Evolutionary conservation across 2,113 vertebrate species (phyloP), one percentile per base, ranked within the genome.

Genomic region (Dunckerocampus dactyliophorus): DNA sequence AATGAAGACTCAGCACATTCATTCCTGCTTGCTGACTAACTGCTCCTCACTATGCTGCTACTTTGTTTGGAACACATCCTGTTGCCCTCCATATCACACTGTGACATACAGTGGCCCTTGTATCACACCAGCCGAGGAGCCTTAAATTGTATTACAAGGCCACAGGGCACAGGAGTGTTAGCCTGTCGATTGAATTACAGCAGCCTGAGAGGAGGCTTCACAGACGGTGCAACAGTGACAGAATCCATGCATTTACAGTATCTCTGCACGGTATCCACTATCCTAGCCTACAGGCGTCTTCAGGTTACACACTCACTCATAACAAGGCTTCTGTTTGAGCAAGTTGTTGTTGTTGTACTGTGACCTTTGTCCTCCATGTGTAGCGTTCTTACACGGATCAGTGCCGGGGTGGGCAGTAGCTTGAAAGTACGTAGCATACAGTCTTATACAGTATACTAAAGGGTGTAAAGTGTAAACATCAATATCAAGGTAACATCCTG

Each of bases 401-500:
- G n/a, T 59, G 42, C 12, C 21, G 20, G 43, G 45, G 42, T 15
- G 13, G 20, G 15, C 11, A 22, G 28, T 48, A 65, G 48, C 20
- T 62, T 53, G 0, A 46, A 54, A 71, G 10, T 1, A 46, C 16
- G 58, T 19, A 17, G 1, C 6, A 3, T 7, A 63, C 34, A 4
- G 47, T 28, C 22, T 62, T 17, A 60, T 37, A 37, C 46, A 28
- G 21, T 37, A 46, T 8, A 51, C 12, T 10, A 34, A 20, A 15
- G 58, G 39, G 31, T 17, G 11, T 0, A 61, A 52, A 66, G 22
- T n/a, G 74, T 56, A 68, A 77, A 83, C 61, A 72, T 11, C 31
- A 50, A 68, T 10, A 57, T 21, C 60, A 67, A 60, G 22, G 50
- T 12, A 63, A 82, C 68, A 77, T 83, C 75, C 72, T 82, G 59